Percentiles rank a stretch among this genome's conserved stretches.
These are phyloP conservation scores for Philereme transversata DNA, from an alignment of 2,888 invertebrate genomes.

Conservation along the genomic window DNA sequence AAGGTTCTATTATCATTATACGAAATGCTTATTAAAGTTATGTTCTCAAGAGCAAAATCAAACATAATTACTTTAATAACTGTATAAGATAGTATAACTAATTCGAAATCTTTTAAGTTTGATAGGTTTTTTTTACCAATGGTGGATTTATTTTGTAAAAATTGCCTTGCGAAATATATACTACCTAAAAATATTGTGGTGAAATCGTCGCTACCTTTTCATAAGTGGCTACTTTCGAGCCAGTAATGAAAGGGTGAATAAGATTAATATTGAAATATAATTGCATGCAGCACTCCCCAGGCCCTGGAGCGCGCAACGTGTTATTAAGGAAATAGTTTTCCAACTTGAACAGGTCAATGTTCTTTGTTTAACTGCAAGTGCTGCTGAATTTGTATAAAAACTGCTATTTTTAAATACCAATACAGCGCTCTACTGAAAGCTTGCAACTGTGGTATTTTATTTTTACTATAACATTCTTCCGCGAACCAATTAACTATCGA, in stretches of 20 bases:
- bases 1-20: too few species aligned
- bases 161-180: not conserved
- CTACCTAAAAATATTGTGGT: slow-evolving; percentile 2
- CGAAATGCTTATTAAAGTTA: too few species aligned
- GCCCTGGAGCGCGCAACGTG: slow-evolving; percentile 50
- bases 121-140: too few species aligned
- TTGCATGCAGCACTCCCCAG: slow-evolving; percentile 57
- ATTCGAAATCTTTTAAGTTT: too few species aligned
- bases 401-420: slow-evolving; percentile 47
- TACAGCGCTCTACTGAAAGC: slow-evolving; percentile 22
- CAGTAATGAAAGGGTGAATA: slow-evolving; percentile 52
- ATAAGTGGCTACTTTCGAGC: slow-evolving; percentile 45
- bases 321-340: slow-evolving; percentile 73
- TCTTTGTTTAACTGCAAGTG: slow-evolving; percentile 65
- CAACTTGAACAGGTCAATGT: slow-evolving; percentile 62
- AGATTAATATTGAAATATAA: slow-evolving; percentile 69
- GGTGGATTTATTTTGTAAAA: slow-evolving; percentile 3
- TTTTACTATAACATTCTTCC: slow-evolving; percentile 29
- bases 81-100: too few species aligned
- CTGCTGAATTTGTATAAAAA: slow-evolving; percentile 53
- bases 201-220: slow-evolving; percentile 32
- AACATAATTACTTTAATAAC: too few species aligned
- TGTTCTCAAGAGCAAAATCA: too few species aligned
- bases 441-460: slow-evolving; percentile 27
- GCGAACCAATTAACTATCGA: slow-evolving; percentile 41